phyloP scores from a whole-genome alignment of 2,113 vertebrate species.

The Ariopsis seemanni region DNA sequence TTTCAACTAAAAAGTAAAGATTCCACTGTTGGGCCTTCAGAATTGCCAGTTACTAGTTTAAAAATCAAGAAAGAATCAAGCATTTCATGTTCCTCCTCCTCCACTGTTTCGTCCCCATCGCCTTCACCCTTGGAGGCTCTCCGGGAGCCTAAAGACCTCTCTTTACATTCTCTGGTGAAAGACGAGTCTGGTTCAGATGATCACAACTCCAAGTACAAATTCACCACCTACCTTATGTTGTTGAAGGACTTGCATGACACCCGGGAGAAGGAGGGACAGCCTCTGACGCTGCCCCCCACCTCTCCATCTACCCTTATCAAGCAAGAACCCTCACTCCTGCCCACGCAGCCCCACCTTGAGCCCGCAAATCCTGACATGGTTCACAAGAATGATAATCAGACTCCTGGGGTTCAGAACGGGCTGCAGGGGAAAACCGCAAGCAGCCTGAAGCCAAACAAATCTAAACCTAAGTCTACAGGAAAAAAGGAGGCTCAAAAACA shows the following conservation, averaged over 20 bases:
- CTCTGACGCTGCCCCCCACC: slow-evolving; percentile 73
- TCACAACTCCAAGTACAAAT: slow-evolving; percentile 87
- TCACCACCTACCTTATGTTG: slow-evolving; percentile 94
- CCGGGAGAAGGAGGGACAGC: slow-evolving; percentile 85
- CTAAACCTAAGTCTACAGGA: slow-evolving; percentile 59
- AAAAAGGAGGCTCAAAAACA: slow-evolving; percentile 58
- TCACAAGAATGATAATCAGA: slow-evolving; percentile 24
- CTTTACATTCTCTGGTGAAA: slow-evolving; percentile 79
- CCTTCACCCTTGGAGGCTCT: slow-evolving; percentile 76
- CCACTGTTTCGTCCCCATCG: slow-evolving; percentile 50
- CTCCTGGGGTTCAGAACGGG: slow-evolving; percentile 54
- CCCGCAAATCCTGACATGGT: not conserved
- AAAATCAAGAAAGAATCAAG: slow-evolving; percentile 64
- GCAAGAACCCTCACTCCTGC: slow-evolving; percentile 71
- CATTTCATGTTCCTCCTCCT: slow-evolving; percentile 51
- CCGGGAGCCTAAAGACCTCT: slow-evolving; percentile 83
- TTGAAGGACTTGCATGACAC: slow-evolving; percentile 94
- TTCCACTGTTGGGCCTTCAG: not conserved
- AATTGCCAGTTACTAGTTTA: slow-evolving; percentile 17
- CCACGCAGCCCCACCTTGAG: slow-evolving; percentile 35
- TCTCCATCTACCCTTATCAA: slow-evolving; percentile 69
- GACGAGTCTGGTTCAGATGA: slow-evolving; percentile 73
- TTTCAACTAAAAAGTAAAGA: slow-evolving; percentile 48
- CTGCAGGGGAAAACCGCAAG: slow-evolving; percentile 45
- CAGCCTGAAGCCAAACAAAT: slow-evolving; percentile 58